phyloP scores from a whole-genome alignment of 2,888 invertebrate species.

The Reticulitermes lucifugus region DNA sequence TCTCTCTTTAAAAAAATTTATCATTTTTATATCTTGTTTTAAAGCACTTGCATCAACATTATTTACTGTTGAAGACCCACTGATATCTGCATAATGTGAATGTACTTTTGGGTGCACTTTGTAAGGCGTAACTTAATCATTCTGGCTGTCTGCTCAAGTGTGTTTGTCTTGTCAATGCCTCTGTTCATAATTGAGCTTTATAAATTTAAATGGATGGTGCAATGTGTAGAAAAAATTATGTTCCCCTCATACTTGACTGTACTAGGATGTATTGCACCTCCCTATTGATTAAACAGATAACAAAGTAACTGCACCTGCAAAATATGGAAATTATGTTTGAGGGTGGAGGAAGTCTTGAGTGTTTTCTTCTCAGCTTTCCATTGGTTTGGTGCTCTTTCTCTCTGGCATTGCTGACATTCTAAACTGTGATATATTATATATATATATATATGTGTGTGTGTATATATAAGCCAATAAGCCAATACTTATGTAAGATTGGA shows the following conservation, averaged over 20 bases:
- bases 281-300: conserved; percentile 7
- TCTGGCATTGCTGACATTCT: conserved; percentile 50
- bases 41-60: neutral
- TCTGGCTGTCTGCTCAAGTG: conserved; percentile 42
- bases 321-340: conserved; percentile 23
- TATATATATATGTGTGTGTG: neutral
- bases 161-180: conserved; percentile 46
- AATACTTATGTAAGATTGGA: conserved; percentile 42
- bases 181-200: conserved; percentile 32
- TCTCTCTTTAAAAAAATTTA: too few species aligned
- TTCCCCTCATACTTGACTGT: conserved; percentile 22
- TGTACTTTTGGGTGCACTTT: conserved; percentile 17
- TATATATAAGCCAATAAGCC: conserved; percentile 8
- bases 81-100: neutral
- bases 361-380: conserved; percentile 33
- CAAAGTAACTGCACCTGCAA: conserved; percentile 34
- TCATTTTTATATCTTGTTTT: conserved; percentile 11
- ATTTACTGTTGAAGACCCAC: neutral
- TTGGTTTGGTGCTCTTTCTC: conserved; percentile 47
- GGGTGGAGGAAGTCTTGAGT: neutral
- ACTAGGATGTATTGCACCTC: conserved; percentile 34
- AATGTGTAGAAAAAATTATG: conserved; percentile 29
- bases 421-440: conserved; percentile 50
- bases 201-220: conserved; percentile 44
- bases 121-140: conserved; percentile 25